These are phyloP conservation scores for Potamarius usumacintae DNA, from an alignment of 2,113 vertebrate genomes.

Conservation along the genomic window DNA sequence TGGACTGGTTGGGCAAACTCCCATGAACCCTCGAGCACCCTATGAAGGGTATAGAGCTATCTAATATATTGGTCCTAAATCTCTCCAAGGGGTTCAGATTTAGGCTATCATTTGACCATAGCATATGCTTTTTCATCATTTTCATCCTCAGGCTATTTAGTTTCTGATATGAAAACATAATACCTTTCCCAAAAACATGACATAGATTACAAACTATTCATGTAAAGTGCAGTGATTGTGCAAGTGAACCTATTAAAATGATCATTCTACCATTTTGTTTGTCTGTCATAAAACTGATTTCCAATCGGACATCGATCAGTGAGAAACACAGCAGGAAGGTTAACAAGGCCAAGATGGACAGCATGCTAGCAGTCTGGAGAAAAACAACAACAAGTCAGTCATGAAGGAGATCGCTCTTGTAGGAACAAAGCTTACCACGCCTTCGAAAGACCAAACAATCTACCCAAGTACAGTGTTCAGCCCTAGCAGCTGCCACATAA, in stretches of 20 bases:
- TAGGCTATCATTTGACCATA: background rate
- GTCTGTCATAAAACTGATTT: background rate
- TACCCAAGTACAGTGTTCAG: background rate
- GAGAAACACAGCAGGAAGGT: background rate
- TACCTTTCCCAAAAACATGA: background rate
- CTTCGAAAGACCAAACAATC: background rate
- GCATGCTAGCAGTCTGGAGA: background rate
- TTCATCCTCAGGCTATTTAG: background rate
- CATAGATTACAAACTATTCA: background rate
- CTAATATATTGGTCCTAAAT: background rate
- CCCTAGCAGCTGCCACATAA: background rate
- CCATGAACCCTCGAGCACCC: too few relatives aligned
- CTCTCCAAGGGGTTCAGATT: background rate
- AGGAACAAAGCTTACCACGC: background rate
- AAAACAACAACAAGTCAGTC: background rate
- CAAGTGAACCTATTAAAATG: background rate
- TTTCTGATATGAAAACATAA: background rate
- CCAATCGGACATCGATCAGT: background rate
- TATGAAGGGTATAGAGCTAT: background rate
- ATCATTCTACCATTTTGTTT: background rate
- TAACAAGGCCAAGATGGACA: background rate
- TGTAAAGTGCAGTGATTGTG: background rate
- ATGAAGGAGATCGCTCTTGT: background rate
- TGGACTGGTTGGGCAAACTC: too few relatives aligned
- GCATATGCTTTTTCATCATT: background rate